phyloP scores from a whole-genome alignment of 2,797 vertebrate genomes.

The Todus mexicanus region DNA sequence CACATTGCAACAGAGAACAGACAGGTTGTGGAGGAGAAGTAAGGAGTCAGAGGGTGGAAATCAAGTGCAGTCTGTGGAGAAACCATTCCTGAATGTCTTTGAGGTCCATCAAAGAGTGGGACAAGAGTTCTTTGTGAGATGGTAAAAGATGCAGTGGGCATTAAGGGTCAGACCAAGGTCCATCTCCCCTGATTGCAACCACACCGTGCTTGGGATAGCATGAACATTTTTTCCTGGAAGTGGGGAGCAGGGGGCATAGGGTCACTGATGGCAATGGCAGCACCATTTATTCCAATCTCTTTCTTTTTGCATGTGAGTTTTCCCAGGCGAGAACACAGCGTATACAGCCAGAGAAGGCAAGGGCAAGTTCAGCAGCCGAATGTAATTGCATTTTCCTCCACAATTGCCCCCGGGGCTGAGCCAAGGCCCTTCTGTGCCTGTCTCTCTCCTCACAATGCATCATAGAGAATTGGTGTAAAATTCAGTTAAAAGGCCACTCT shows the following conservation, averaged over 20 bases:
- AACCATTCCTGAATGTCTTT: not conserved
- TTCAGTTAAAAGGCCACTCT: conserved; percentile 53
- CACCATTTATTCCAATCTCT: conserved; percentile 36
- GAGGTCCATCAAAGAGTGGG: not conserved
- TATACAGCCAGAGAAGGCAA: conserved; percentile 49
- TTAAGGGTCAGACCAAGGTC: not conserved
- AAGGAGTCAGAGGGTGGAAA: not conserved
- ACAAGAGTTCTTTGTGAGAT: not conserved
- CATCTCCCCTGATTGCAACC: not conserved
- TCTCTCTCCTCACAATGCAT: conserved; percentile 35
- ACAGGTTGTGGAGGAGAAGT: not conserved
- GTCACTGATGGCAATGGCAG: conserved; percentile 7
- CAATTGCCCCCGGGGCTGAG: conserved; percentile 51
- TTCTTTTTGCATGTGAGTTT: conserved; percentile 13
- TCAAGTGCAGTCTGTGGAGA: not conserved
- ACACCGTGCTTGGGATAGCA: fast-evolving
- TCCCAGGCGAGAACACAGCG: conserved; percentile 59
- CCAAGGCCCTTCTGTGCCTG: conserved; percentile 22
- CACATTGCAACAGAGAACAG: not conserved
- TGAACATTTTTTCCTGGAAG: not conserved
- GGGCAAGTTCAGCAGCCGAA: conserved; percentile 64
- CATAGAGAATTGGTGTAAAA: conserved; percentile 62
- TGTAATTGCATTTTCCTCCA: conserved; percentile 78
- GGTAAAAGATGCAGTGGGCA: not conserved
- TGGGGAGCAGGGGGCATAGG: not conserved